Base-by-base conservation (phyloP, 2,113 vertebrate species). In the Cyanoliseus patagonus region DNA sequence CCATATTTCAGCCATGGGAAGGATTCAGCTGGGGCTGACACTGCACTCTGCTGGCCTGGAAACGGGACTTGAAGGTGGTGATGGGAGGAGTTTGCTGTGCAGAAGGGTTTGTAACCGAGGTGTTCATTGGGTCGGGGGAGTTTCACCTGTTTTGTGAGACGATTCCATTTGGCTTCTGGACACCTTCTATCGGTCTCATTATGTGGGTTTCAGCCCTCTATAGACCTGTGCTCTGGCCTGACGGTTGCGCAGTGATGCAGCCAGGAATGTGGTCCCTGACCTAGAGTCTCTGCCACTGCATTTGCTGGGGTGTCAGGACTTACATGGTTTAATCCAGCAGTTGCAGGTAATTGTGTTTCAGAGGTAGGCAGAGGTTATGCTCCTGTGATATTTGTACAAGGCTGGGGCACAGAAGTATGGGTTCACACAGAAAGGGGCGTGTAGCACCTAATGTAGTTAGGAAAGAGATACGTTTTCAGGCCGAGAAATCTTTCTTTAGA, bases 201-300 rank as follows among this genome's bases (percentile, higher is more conserved):
- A 9, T 5, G 1, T 19, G 15, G 23, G 11, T 59, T 80, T 63
- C 16, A 18, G 14, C 22, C n/a, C 31, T 42, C 1, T 17, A 6
- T 13, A 20, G 35, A 64, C 30, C 59, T 47, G 23, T 35, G 59
- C 22, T 28, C 23, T 33, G 19, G 59, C 30, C 37, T 24, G 59
- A 30, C 13, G 25, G 4, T 10, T 25, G 35, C 46, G 20, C 7
- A 33, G 18, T 5, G 1, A 5, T 2, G 1, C 5, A 8, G 3
- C 24, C 20, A 7, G 62, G 33, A 55, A 14, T 3, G 7, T 27
- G 62, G 55, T 37, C 19, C 44, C 55, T 46, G 37, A 25, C 67
- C 0, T 0, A 15, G 20, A 6, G 1, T 51, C 57, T 68, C 35
- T 76, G 18, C 33, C 13, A 3, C 66, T 66, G 61, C 5, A 0